phyloP scores from a whole-genome alignment of 2,113 vertebrate genomes.

The Sminthopsis crassicaudata region DNA sequence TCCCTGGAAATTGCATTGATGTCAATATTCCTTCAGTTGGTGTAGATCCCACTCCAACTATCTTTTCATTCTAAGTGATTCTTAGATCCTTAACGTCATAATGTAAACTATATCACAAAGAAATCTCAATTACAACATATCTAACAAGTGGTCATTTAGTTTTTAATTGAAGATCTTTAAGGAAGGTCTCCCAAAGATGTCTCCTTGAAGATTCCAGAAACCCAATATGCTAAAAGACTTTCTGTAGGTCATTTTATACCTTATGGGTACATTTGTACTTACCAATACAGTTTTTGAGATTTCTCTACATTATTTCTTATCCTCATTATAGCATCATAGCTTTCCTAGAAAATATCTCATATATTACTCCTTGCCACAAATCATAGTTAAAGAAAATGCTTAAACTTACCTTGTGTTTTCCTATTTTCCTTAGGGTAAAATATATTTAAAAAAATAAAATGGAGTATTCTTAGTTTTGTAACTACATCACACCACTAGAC shows the following conservation, averaged over 20 bases:
- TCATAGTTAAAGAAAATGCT: background rate
- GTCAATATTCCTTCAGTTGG: background rate
- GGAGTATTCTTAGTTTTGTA: background rate
- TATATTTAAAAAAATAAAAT: background rate
- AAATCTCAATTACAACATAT: no score
- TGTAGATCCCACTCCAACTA: background rate
- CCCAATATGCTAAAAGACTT: background rate
- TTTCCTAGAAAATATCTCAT: background rate
- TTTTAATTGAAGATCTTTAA: no score
- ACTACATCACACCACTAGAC: background rate
- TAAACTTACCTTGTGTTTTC: background rate
- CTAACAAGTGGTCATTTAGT: no score
- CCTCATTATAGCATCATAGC: background rate
- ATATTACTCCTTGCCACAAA: background rate
- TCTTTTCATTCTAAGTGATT: background rate
- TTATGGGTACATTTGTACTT: background rate
- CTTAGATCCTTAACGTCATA: background rate
- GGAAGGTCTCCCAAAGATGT: background rate
- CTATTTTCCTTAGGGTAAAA: background rate
- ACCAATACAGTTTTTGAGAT: background rate
- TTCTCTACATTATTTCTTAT: background rate
- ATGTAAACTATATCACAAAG: no score
- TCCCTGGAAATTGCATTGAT: background rate
- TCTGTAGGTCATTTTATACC: background rate
- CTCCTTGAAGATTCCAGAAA: background rate